Evolutionary conservation across 2,113 vertebrate species (phyloP), one percentile per base, ranked within the genome.

Genomic region (Notarius quadriscutis): DNA sequence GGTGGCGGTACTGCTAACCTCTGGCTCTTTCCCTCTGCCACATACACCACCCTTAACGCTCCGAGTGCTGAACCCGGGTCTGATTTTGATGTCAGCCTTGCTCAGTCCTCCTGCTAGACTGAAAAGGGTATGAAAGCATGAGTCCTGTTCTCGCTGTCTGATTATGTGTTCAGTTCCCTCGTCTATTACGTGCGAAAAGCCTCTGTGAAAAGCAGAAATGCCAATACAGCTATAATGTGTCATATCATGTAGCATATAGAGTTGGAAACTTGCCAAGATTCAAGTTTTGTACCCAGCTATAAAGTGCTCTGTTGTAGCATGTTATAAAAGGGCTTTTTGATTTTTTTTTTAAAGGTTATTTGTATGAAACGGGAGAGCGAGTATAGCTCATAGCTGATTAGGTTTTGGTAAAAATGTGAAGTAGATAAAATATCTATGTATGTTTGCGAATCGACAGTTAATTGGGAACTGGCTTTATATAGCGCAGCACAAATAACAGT

Each of bases 1-100:
- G 80, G 87, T 90, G 89, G 75, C 53, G 84, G 87, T 90, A 78
- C 74, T 83, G 80, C 51, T 81, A 55, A 30, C 30, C 79, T 75
- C 69, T 69, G 51, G 48, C 65, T 81, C 20, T 81, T 9, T 87
- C 58, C 55, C 20, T 65, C 41, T 87, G n/a, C 82, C 62, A 53
- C 74, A 72, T 18, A 41, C 81, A 84, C 48, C 67, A 55, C 15
- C 22, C 60, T 83, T 50, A 67, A 30, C 12, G 69, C 53, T 63
- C 58, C 41, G 63, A 67, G 51, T 55, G 63, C 81, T 86, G 25
- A 17, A 62, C 77, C 58, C 34, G n/a, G 84, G 30, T 84, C 77
- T 85, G 27, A 65, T 87, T 50, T 50, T 72, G 51, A 18, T 8
- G 14, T 55, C 63, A 82, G 41, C 50, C 55, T 41, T 48, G 34